phyloP scores from a whole-genome alignment of 2,113 vertebrate species.

The Channa argus region DNA sequence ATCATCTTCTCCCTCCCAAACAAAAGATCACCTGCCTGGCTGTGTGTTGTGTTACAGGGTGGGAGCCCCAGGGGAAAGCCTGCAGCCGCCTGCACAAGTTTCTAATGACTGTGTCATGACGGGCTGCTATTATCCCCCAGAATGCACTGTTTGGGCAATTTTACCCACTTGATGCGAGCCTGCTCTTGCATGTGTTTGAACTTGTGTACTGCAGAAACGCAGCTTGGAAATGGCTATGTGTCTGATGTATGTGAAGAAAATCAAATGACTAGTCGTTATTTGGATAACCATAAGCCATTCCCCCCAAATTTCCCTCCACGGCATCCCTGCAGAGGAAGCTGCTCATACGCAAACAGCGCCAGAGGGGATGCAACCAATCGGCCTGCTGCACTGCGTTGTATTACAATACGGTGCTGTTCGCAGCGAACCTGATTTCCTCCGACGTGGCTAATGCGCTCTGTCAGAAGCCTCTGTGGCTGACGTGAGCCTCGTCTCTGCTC shows the following conservation, averaged over 20 bases:
- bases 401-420: constrained; percentile 58
- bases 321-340: constrained; percentile 11
- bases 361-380: constrained; percentile 35
- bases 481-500: constrained; percentile 45
- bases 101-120: constrained; percentile 29
- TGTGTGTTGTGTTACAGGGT: constrained; percentile 61
- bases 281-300: constrained; percentile 32
- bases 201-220: background rate
- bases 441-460: constrained; percentile 59
- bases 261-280: constrained; percentile 52
- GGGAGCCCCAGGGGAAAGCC: constrained; percentile 47
- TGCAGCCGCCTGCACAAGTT: constrained; percentile 36
- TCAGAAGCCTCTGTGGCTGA: constrained; percentile 66
- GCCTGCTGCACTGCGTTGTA: constrained; percentile 15
- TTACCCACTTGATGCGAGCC: constrained; percentile 4
- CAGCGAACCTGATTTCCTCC: constrained; percentile 39
- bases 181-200: constrained; percentile 3
- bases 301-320: constrained; percentile 29
- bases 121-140: constrained; percentile 29
- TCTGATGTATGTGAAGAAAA: constrained; percentile 41
- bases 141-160: constrained; percentile 1
- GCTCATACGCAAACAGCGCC: constrained; percentile 33
- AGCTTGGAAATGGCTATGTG: constrained; percentile 8
- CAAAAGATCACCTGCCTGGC: constrained; percentile 76
- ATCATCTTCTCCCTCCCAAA: constrained; percentile 41